phyloP scores from a whole-genome alignment of 1,140 invertebrate species.

The Gyrodactylus salaris region DNA sequence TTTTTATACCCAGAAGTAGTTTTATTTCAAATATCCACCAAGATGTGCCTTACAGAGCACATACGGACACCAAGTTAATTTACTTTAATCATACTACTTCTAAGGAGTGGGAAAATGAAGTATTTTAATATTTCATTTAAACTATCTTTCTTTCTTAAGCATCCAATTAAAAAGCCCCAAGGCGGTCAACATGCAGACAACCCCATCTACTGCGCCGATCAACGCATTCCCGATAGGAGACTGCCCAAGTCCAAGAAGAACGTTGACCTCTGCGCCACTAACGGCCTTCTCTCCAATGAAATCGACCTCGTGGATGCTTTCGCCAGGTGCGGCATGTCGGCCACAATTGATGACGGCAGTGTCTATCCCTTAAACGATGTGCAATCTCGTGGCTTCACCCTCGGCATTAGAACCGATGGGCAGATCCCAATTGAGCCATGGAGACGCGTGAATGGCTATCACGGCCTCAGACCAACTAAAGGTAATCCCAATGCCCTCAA shows the following conservation, averaged over 20 bases:
- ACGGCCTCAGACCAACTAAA: neutral
- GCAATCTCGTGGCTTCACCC: neutral
- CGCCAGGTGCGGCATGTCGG: neutral
- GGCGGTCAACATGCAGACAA: neutral
- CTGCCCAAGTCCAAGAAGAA: neutral
- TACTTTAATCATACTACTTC: too few relatives aligned
- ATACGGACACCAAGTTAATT: too few relatives aligned
- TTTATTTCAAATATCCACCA: too few relatives aligned
- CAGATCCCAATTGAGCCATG: neutral
- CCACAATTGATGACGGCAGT: neutral
- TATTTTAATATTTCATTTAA: too few relatives aligned
- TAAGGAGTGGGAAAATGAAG: too few relatives aligned
- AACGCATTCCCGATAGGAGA: neutral
- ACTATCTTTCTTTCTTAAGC: neutral
- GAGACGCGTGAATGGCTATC: neutral
- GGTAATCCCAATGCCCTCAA: neutral
- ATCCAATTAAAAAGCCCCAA: neutral
- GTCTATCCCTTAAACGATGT: neutral
- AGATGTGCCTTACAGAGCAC: too few relatives aligned
- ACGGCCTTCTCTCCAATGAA: neutral
- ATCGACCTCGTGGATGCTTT: neutral
- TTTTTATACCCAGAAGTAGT: too few relatives aligned
- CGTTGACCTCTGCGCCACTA: neutral
- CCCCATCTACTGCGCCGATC: constrained; percentile 2
- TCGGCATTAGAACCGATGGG: neutral